phyloP scores from a whole-genome alignment of 23 tunicate species.

The Halocynthia roretzi region DNA sequence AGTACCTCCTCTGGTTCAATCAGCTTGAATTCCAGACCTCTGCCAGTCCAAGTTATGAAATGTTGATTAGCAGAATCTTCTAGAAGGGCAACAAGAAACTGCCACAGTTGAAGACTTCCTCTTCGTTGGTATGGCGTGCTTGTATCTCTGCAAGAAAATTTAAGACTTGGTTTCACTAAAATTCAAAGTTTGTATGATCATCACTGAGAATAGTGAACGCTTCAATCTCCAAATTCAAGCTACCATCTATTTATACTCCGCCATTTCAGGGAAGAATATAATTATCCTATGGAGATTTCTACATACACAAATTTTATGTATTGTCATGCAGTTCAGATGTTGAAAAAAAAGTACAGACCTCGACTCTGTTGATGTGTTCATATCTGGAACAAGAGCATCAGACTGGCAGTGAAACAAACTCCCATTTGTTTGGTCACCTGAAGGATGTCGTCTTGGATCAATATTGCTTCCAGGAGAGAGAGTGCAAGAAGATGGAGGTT shows the following conservation, averaged over 20 bases:
- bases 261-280: too few relatives aligned
- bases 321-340: too few relatives aligned
- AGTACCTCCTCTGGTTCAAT: slow-evolving; percentile 95
- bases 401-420: slow-evolving; percentile 19
- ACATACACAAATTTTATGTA: too few relatives aligned
- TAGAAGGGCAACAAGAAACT: slow-evolving; percentile 75
- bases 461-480: too few relatives aligned
- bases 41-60: slow-evolving; percentile 92
- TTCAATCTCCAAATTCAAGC: too few relatives aligned
- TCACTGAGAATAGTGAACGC: too few relatives aligned
- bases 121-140: slow-evolving; percentile 46
- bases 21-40: slow-evolving; percentile 86
- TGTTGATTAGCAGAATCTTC: slow-evolving; percentile 77
- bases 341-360: slow-evolving; percentile 1
- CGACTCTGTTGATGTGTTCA: slow-evolving; percentile 19
- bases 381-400: slow-evolving; percentile 23
- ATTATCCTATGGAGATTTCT: too few relatives aligned
- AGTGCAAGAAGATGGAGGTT: too few relatives aligned
- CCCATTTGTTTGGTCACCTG: slow-evolving; percentile 1
- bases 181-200: too few relatives aligned
- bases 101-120: slow-evolving; percentile 96
- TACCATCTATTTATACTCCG: too few relatives aligned
- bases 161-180: too few relatives aligned
- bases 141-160: slow-evolving; percentile 16
- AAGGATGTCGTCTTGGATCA: not conserved